Conservation (phyloP, 2,797 vertebrate species). For the Muscicapa striata region DNA sequence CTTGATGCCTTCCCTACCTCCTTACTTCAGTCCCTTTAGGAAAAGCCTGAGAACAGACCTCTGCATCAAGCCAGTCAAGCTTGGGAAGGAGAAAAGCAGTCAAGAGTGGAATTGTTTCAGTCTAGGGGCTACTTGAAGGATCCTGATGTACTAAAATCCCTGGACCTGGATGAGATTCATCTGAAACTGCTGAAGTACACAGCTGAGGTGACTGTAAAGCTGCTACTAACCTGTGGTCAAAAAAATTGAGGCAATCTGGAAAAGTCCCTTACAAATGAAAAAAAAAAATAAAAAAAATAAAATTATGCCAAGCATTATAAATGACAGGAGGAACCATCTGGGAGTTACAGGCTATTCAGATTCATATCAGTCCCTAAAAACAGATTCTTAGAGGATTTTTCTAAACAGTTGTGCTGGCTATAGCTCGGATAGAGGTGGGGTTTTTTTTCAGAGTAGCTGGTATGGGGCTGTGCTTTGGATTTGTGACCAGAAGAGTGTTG, state of each 20-base stretch:
- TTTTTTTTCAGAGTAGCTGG: neutral
- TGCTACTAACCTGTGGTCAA: neutral
- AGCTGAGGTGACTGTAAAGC: neutral
- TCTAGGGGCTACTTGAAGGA: neutral
- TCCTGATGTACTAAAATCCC: neutral
- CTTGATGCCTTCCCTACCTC: neutral
- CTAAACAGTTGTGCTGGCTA: neutral
- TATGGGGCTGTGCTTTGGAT: neutral
- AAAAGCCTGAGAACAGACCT: neutral
- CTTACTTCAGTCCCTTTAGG: neutral
- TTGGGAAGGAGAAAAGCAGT: neutral
- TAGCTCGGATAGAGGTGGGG: rapidly evolving
- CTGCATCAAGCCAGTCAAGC: neutral
- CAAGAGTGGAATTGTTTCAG: neutral
- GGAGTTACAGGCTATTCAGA: neutral
- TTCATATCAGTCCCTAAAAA: neutral
- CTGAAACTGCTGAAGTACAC: neutral
- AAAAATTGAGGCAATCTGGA: neutral
- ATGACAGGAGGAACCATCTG: neutral
- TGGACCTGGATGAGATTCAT: neutral
- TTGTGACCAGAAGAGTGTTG: neutral
- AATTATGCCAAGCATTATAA: neutral
- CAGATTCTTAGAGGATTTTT: neutral
- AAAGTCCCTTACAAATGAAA: neutral
- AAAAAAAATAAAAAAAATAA: neutral